Conservation (phyloP, 1,140 invertebrate genomes). For the Drosophila melanica region DNA sequence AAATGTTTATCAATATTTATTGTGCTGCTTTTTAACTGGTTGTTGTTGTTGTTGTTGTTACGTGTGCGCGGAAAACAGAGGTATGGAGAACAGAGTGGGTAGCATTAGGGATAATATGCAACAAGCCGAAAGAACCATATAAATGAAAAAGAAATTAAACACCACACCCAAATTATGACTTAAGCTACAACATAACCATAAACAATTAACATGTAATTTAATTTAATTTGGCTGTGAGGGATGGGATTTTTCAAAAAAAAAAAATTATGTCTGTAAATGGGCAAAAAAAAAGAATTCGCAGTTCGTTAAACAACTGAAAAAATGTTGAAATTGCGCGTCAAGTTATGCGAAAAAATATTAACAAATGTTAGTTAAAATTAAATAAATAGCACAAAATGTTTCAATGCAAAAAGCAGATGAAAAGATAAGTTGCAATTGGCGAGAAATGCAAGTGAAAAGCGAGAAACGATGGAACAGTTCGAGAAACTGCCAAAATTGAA, state of each 20-base stretch:
- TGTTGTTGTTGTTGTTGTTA: conserved; percentile 35
- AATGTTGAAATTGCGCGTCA: conserved; percentile 53
- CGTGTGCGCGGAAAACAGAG: conserved; percentile 44
- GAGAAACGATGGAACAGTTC: neutral
- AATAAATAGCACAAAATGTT: conserved; percentile 44
- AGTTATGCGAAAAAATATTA: neutral
- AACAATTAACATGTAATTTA: conserved; percentile 68
- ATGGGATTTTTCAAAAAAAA: conserved; percentile 13
- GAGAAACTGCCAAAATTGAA: neutral
- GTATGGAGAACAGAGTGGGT: conserved; percentile 21
- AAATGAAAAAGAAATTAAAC: conserved; percentile 36
- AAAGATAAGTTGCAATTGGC: conserved; percentile 4
- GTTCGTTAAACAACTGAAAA: conserved; percentile 49
- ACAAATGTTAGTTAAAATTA: conserved; percentile 22
- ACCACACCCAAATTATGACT: conserved; percentile 66
- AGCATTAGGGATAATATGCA: conserved; percentile 11
- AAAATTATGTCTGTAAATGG: conserved; percentile 20
- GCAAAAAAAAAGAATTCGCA: conserved; percentile 21
- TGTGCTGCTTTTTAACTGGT: conserved; percentile 53
- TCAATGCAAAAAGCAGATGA: conserved; percentile 30
- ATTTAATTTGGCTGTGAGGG: conserved; percentile 9
- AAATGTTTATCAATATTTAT: conserved; percentile 71
- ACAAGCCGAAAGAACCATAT: conserved; percentile 25
- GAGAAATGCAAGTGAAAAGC: neutral
- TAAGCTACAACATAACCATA: conserved; percentile 69